phyloP scores from a whole-genome alignment of 2,113 vertebrate species.

The Nesoenas mayeri region DNA sequence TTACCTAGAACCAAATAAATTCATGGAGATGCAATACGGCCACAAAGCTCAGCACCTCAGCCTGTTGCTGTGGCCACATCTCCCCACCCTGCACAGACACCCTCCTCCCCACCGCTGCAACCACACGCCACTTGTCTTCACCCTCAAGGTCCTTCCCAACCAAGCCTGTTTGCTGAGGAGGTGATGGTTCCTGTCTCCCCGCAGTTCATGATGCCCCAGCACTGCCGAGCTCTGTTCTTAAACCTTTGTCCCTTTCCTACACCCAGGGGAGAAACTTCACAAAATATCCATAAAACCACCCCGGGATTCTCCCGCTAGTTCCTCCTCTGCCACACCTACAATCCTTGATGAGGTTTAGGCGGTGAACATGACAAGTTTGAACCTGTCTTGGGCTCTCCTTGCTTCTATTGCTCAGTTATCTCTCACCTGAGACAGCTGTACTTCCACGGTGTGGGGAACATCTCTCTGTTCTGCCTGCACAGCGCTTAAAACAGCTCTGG shows the following conservation, averaged over 20 bases:
- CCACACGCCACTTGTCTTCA: not conserved
- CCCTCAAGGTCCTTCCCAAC: not conserved
- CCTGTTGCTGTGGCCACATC: not conserved
- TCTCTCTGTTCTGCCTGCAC: not conserved
- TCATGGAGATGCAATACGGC: not conserved
- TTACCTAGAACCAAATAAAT: constrained; percentile 36
- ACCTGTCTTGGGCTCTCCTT: not conserved
- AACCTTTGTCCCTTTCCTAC: not conserved
- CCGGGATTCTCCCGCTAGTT: not conserved
- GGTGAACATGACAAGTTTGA: not conserved
- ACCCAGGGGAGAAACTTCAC: not conserved
- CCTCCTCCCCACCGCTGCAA: not conserved
- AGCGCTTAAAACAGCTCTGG: not conserved
- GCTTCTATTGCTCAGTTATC: not conserved
- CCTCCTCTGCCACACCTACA: constrained; percentile 17
- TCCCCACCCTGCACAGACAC: not conserved
- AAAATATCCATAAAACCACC: not conserved
- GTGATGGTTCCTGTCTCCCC: not conserved
- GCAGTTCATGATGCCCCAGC: rapidly evolving
- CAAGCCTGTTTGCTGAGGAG: not conserved
- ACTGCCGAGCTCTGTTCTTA: not conserved
- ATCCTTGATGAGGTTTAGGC: not conserved
- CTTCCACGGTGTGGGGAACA: not conserved
- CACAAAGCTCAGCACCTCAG: not conserved
- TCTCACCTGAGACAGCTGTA: not conserved